Base-by-base conservation (phyloP, 2,888 invertebrate species). In the Branchellion lobata region DNA sequence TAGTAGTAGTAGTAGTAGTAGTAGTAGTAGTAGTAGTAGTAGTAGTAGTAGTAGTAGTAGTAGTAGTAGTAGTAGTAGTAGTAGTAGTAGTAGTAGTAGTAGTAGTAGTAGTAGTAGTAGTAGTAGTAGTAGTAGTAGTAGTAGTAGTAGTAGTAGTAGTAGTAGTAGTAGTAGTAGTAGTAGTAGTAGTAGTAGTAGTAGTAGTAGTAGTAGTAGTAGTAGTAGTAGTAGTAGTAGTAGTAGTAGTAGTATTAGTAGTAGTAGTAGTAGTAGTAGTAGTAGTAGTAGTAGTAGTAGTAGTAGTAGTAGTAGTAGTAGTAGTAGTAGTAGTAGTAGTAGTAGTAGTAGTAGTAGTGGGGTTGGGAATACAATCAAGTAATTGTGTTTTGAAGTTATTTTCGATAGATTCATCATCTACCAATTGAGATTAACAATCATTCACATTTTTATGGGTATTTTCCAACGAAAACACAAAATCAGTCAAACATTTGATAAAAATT, bases 1-100 rank as follows among this genome's bases (percentile, higher is more conserved):
- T 74, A 74, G 51, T 40, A 74, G 74, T 74, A 40, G 51, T 74
- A 74, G 74, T 74, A 74, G 51, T 74, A 74, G 74, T 74, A 74
- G 34, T 69, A 33, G 69, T 33, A 33, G 69, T 57, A 57, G 61
- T 57, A 57, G 61, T 57, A 57, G 61, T 57, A 57, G 61, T 57
- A 57, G 61, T 57, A 57, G 61, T 57, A 57, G 61, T 57, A 57
- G 61, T 57, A 57, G 61, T 57, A 18, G 61, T 57, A 57, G 61
- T 57, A 57, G n/a, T 57, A 57, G 61, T 24, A 57, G 61, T 57
- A 57, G 61, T 57, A 57, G 61, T 57, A 57, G 61, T 57, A 57
- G 61, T 57, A 57, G 61, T 57, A 57, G 61, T 57, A 57, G 61
- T 57, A 57, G 61, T 57, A 57, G 61, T 57, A 57, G 61, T 57